Evolutionary conservation across 2,797 vertebrate species (phyloP).

Genomic region (Chromis chromis): DNA sequence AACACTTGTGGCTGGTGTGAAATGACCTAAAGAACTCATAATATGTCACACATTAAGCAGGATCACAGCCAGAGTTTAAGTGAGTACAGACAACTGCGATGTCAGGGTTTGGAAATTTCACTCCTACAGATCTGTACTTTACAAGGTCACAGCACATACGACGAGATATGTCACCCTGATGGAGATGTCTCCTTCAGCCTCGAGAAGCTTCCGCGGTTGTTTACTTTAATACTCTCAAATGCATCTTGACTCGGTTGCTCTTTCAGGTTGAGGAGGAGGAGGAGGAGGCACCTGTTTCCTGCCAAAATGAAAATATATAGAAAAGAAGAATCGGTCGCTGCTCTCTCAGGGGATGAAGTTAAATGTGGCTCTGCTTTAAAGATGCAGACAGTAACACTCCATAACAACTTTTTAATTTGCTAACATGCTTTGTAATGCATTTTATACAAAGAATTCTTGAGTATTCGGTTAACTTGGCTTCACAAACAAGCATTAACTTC

Average conservation of each 20-base stretch:
- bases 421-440: neutral
- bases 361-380: slow-evolving; percentile 45
- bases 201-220: slow-evolving; percentile 43
- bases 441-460: neutral
- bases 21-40: slow-evolving; percentile 15
- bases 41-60: slow-evolving; percentile 42
- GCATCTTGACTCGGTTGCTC: slow-evolving; percentile 36
- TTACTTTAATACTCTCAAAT: slow-evolving; percentile 62
- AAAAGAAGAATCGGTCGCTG: slow-evolving; percentile 8
- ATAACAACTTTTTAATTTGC: neutral
- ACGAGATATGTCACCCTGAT: slow-evolving; percentile 12
- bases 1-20: slow-evolving; percentile 41
- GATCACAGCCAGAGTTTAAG: slow-evolving; percentile 24
- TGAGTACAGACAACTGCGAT: slow-evolving; percentile 15
- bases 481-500: neutral
- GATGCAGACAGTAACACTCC: slow-evolving; percentile 20
- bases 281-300: slow-evolving; percentile 81
- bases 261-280: slow-evolving; percentile 68
- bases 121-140: slow-evolving; percentile 19
- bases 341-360: slow-evolving; percentile 54
- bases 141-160: slow-evolving; percentile 38
- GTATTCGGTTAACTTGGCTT: slow-evolving; percentile 1
- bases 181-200: slow-evolving; percentile 44
- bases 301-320: slow-evolving; percentile 45
- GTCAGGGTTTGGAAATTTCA: slow-evolving; percentile 16